Evolutionary conservation across 2,888 invertebrate genomes (phyloP), one percentile per base, ranked within the genome.

Genomic region (Hipparchia semele): DNA sequence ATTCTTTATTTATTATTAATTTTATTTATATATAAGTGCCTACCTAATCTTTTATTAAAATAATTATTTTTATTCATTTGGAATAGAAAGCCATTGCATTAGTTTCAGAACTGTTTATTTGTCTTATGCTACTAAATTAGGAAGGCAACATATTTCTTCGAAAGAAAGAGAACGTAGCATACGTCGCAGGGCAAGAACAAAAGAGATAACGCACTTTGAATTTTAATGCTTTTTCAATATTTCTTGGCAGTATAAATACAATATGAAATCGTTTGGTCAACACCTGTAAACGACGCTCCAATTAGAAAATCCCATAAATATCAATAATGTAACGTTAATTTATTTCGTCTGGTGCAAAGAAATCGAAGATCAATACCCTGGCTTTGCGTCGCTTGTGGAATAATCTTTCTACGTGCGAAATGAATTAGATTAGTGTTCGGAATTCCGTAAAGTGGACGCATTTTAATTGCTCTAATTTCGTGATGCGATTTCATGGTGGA

Each of bases 401-500:
- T 75, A 67, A 39, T 39, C 68, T 75, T 67, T 77, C 54, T 73
- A 75, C 83, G 78, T 80, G 79, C 78, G 77, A 83, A 81, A 75
- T 75, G 56, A 59, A 74, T 71, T 71, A 67, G 54, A 68, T 73
- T 62, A 66, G 69, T 75, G 77, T 72, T 75, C 71, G 77, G 80
- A 84, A 79, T 84, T 83, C 86, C 87, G 87, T 90, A 88, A 86
- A 86, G 78, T 80, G 76, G 80, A 87, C 87, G 86, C 86, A 88
- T 89, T 90, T 85, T 91, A 92, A 91, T 92, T 91, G 87, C 88
- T 86, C 85, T 79, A 83, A 83, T 85, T 86, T 84, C 79, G 80
- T 86, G 81, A 80, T 82, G 81, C 85, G 85, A 85, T 86, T 86
- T 81, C 81, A 81, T 82, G 81, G 84, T 84, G 84, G 82, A 84